Evolutionary conservation across 2,113 vertebrate species (phyloP).

Genomic region (Aplodontia rufa): DNA sequence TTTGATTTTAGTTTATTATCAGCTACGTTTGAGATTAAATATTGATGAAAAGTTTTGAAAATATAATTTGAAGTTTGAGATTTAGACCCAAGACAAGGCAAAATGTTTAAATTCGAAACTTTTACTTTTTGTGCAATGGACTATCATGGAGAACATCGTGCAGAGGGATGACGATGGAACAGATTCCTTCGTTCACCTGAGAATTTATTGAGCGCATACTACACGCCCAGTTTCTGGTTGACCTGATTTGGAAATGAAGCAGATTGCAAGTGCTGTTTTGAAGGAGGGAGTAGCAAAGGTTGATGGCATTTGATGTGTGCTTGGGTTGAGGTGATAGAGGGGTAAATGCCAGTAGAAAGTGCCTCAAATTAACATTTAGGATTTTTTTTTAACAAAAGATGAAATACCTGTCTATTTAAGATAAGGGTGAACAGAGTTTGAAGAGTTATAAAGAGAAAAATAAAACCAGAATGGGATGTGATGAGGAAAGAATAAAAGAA

Average conservation of each 20-base stretch:
- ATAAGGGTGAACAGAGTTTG: background rate
- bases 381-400: background rate
- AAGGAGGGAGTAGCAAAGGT: background rate
- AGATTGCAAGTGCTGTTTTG: background rate
- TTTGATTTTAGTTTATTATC: background rate
- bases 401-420: background rate
- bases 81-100: background rate
- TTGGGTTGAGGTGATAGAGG: background rate
- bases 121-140: background rate
- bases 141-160: background rate
- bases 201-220: background rate
- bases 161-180: background rate
- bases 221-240: background rate
- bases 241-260: constrained; percentile 14
- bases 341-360: background rate
- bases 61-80: background rate
- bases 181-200: background rate
- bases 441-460: background rate
- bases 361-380: background rate
- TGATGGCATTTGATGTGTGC: background rate
- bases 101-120: background rate
- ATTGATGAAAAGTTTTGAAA: background rate
- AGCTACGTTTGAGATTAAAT: background rate
- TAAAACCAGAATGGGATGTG: background rate
- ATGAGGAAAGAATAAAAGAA: background rate